Conservation (phyloP, 2,113 vertebrate genomes). For the Butastur rufipennis region DNA sequence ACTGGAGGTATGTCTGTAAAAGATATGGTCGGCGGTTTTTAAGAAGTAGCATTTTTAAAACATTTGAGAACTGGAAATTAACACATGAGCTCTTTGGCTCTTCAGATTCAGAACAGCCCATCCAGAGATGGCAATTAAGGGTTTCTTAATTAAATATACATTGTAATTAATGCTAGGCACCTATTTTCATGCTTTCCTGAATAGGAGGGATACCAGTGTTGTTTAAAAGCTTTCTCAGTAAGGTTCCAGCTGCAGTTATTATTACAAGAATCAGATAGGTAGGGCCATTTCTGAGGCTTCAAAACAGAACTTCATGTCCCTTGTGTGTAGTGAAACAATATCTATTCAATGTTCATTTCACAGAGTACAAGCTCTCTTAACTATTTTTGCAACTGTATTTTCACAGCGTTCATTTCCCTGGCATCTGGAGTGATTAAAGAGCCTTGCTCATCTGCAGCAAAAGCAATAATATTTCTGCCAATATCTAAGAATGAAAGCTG, state of each 20-base stretch:
- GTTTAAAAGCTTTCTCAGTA: neutral
- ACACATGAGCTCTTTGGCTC: neutral
- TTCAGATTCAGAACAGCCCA: neutral
- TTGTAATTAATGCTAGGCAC: neutral
- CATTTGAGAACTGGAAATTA: neutral
- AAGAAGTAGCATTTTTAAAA: neutral
- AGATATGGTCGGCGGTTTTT: neutral
- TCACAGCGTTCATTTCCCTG: constrained; percentile 8
- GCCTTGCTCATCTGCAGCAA: constrained; percentile 57
- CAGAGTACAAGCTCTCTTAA: neutral
- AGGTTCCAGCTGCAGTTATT: neutral
- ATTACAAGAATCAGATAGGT: neutral
- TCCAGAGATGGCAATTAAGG: neutral
- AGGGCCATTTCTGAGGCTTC: neutral
- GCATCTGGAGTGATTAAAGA: constrained; percentile 53
- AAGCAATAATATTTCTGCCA: constrained; percentile 64
- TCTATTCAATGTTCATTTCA: neutral
- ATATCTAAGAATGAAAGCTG: constrained; percentile 67
- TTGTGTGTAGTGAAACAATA: neutral
- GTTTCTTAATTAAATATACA: neutral
- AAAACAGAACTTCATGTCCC: neutral
- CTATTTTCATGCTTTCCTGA: neutral
- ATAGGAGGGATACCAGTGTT: neutral
- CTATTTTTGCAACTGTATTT: constrained; percentile 25
- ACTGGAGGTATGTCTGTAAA: neutral